Conservation (phyloP, 2,888 invertebrate genomes). For the Cerastoderma edule region DNA sequence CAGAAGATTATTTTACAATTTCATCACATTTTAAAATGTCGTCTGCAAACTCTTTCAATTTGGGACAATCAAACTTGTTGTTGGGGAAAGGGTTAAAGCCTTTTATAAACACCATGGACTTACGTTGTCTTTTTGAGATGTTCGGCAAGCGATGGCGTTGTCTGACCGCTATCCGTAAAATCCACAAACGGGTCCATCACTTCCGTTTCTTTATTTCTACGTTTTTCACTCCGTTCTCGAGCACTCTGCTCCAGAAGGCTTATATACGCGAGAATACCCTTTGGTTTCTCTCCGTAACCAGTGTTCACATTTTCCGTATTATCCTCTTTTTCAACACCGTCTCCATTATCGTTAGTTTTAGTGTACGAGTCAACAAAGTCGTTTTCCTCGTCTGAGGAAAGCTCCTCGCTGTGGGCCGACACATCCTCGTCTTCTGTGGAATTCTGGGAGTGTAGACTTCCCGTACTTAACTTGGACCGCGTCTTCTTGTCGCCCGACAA, state of each 20-base stretch:
- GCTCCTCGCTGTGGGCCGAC: conserved; percentile 62
- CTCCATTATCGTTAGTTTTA: conserved; percentile 52
- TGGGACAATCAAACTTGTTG: too few relatives aligned
- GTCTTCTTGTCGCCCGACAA: conserved; percentile 62
- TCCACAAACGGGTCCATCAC: conserved; percentile 48
- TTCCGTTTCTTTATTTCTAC: conserved; percentile 61
- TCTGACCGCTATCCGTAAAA: conserved; percentile 56
- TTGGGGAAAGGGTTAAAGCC: background rate
- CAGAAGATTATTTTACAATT: too few relatives aligned
- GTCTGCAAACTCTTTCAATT: too few relatives aligned
- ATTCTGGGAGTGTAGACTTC: conserved; percentile 48
- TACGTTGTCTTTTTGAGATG: conserved; percentile 60
- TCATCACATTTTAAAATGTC: too few relatives aligned
- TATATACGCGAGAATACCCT: conserved; percentile 81
- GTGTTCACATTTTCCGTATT: conserved; percentile 59
- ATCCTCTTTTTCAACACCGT: conserved; percentile 54
- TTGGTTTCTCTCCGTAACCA: conserved; percentile 60
- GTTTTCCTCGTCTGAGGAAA: conserved; percentile 69
- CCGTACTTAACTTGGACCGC: conserved; percentile 45
- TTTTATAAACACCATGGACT: conserved; percentile 20
- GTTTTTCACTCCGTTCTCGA: conserved; percentile 59
- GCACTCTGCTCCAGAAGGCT: conserved; percentile 80
- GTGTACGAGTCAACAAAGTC: conserved; percentile 62
- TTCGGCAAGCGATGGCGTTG: conserved; percentile 53
- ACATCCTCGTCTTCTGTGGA: conserved; percentile 54